Conservation (phyloP, 2,797 vertebrate species). For the Crypturellus tataupa region DNA sequence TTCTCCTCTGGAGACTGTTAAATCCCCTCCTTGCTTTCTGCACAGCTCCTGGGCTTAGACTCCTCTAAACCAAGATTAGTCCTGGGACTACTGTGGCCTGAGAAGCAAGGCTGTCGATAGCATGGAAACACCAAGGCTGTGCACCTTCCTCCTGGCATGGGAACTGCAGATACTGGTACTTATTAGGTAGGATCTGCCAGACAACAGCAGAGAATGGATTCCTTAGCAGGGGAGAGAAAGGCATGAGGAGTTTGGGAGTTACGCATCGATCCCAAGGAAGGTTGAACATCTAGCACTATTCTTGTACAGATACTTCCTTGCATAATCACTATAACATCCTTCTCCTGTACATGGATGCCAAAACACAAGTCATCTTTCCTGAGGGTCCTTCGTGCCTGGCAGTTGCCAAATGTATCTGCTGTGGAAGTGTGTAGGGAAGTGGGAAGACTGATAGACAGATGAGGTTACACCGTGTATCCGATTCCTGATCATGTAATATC, state of each 20-base stretch:
- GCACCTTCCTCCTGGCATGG: background rate
- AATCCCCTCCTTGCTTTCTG: background rate
- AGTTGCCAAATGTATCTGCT: background rate
- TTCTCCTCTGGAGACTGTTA: background rate
- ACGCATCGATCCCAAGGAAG: background rate
- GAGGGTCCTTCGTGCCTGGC: background rate
- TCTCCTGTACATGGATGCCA: background rate
- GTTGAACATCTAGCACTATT: background rate
- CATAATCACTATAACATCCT: background rate
- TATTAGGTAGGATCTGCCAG: background rate
- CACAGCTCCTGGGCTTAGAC: background rate
- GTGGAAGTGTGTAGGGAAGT: background rate
- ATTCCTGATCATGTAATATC: no score
- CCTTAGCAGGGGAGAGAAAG: background rate
- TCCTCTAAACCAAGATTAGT: background rate
- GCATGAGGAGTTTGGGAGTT: background rate
- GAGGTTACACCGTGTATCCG: background rate
- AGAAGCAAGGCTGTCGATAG: background rate
- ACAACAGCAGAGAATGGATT: background rate
- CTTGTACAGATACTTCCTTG: background rate
- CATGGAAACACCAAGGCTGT: accelerated
- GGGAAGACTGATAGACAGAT: background rate
- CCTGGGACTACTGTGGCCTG: background rate
- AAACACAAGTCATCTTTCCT: background rate
- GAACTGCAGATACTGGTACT: background rate